phyloP scores from a whole-genome alignment of 2,113 vertebrate genomes.

The Thunnus maccoyii region DNA sequence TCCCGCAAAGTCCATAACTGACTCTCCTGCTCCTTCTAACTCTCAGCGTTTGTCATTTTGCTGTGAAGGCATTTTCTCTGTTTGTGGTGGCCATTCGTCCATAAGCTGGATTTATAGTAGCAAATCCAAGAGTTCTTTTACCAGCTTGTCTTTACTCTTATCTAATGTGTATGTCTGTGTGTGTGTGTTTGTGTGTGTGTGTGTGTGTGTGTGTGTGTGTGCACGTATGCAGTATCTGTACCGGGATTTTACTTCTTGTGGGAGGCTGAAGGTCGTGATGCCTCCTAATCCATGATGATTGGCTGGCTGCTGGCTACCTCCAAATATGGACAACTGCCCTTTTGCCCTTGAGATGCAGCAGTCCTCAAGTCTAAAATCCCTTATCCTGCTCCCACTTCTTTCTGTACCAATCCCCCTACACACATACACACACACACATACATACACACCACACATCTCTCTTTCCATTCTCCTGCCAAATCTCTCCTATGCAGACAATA shows the following conservation, averaged over 20 bases:
- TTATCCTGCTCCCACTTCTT: slow-evolving; percentile 11
- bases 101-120: slow-evolving; percentile 74
- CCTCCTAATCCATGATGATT: slow-evolving; percentile 75
- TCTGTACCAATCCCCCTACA: neutral
- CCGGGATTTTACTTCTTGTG: slow-evolving; percentile 48
- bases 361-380: slow-evolving; percentile 51
- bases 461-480: slow-evolving; percentile 29
- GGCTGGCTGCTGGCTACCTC: slow-evolving; percentile 50
- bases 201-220: slow-evolving; percentile 15
- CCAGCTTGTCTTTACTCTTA: slow-evolving; percentile 62
- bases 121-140: slow-evolving; percentile 74
- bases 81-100: slow-evolving; percentile 69
- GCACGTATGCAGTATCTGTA: slow-evolving; percentile 46
- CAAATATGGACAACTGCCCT: slow-evolving; percentile 59
- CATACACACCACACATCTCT: neutral
- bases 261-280: slow-evolving; percentile 61
- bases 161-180: slow-evolving; percentile 49
- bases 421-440: slow-evolving; percentile 12
- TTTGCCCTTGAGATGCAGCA: slow-evolving; percentile 62
- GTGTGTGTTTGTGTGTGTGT: slow-evolving; percentile 19
- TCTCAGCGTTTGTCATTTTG: slow-evolving; percentile 60
- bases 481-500: slow-evolving; percentile 19
- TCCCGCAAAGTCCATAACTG: slow-evolving; percentile 48
- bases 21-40: slow-evolving; percentile 48
- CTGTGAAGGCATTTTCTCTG: slow-evolving; percentile 71